These are phyloP conservation scores for Cancer borealis DNA, from an alignment of 2,888 invertebrate genomes.

Conservation along the genomic window DNA sequence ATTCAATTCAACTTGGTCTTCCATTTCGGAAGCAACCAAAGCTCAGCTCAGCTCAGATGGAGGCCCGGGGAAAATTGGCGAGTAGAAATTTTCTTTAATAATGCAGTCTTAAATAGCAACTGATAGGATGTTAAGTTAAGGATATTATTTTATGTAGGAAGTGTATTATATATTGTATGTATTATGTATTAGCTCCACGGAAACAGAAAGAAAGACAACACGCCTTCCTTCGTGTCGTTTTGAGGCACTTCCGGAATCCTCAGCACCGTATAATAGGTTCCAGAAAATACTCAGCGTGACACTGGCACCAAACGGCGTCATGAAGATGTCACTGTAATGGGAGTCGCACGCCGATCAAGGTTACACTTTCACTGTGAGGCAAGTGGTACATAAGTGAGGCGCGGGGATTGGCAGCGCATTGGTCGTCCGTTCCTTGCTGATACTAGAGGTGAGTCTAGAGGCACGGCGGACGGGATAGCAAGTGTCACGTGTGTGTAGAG, in stretches of 20 bases:
- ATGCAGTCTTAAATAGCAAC: too few relatives aligned
- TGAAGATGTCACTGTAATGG: not conserved
- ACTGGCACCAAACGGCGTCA: not conserved
- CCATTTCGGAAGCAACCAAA: too few relatives aligned
- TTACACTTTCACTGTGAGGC: constrained; percentile 27
- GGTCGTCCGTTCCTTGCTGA: not conserved
- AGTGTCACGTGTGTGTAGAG: too few relatives aligned
- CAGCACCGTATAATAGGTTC: not conserved
- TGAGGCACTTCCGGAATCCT: not conserved
- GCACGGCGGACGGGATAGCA: not conserved
- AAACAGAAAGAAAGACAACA: not conserved
- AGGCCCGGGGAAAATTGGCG: too few relatives aligned
- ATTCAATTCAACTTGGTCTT: too few relatives aligned
- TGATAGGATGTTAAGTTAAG: too few relatives aligned
- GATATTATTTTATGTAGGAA: too few relatives aligned
- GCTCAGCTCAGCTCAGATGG: too few relatives aligned
- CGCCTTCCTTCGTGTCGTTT: not conserved
- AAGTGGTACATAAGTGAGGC: not conserved
- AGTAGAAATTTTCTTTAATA: too few relatives aligned
- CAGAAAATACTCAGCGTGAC: not conserved
- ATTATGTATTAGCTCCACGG: too few relatives aligned
- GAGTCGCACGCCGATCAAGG: not conserved
- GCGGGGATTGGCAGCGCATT: not conserved
- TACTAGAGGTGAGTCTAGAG: not conserved
- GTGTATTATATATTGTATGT: too few relatives aligned